A percentile compares a stretch with the other conserved stretches of the same genome.
Evolutionary conservation across 1,140 invertebrate genomes (phyloP).

Genomic region (Onthophagus taurus): DNA sequence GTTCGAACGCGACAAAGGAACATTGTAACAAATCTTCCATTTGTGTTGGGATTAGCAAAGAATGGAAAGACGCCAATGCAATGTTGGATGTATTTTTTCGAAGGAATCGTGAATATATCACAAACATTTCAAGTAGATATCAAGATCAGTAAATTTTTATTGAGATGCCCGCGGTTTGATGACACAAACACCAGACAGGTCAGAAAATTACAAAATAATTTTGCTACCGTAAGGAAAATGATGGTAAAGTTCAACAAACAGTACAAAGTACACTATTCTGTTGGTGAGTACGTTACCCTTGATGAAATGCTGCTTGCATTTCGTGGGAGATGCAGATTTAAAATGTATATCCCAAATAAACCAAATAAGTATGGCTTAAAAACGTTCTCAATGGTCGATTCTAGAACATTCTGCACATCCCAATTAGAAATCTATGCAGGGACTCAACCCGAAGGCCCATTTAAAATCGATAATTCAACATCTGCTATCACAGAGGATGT

Average conservation of each 20-base stretch:
- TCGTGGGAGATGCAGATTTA: constrained; percentile 8
- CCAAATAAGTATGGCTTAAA: constrained; percentile 35
- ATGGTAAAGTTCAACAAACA: constrained; percentile 21
- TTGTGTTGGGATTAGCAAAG: too few species aligned
- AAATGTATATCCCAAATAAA: constrained; percentile 35
- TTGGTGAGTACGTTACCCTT: constrained; percentile 9
- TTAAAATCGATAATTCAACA: neutral
- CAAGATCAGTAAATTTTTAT: too few species aligned
- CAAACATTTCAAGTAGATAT: too few species aligned
- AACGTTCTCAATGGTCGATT: constrained; percentile 30
- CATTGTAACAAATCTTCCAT: too few species aligned
- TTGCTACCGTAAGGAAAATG: too few species aligned
- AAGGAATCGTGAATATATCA: too few species aligned
- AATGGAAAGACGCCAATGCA: too few species aligned
- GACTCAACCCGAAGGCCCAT: neutral
- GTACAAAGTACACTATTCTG: constrained; percentile 1
- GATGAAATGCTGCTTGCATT: constrained; percentile 13
- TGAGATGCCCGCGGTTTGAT: too few species aligned
- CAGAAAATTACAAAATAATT: constrained; percentile 30
- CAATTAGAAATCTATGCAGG: constrained; percentile 25
- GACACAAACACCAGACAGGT: constrained; percentile 22
- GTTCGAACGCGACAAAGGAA: too few species aligned
- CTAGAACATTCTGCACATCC: constrained; percentile 27
- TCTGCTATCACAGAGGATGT: too few species aligned
- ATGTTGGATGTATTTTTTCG: too few species aligned